Conservation (phyloP, 2,888 invertebrate species). For the Eupsilia transversa region DNA sequence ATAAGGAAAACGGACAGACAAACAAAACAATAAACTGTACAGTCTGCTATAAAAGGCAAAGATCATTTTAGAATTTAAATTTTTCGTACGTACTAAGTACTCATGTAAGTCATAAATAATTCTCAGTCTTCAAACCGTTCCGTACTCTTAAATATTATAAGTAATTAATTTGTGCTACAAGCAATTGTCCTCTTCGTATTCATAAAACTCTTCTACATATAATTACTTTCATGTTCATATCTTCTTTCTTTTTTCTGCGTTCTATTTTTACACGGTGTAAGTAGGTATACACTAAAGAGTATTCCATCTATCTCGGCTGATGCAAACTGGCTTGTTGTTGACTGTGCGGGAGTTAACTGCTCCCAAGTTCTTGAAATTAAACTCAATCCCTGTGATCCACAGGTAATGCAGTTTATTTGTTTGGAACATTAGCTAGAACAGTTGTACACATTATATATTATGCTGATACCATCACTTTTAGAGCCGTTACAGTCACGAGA, state of each 20-base stretch:
- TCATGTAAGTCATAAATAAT: not conserved
- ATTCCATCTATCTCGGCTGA: not conserved
- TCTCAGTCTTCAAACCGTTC: not conserved
- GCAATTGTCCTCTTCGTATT: not conserved
- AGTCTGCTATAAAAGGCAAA: conserved; percentile 6
- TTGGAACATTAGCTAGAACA: too few relatives aligned
- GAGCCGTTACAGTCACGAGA: too few relatives aligned
- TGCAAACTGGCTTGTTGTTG: not conserved
- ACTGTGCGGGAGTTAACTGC: too few relatives aligned
- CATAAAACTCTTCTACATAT: not conserved
- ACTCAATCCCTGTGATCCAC: too few relatives aligned
- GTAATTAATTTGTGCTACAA: not conserved
- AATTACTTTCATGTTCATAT: not conserved
- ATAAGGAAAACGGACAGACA: conserved; percentile 55
- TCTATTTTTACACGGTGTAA: not conserved
- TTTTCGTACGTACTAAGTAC: too few relatives aligned
- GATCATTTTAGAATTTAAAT: not conserved
- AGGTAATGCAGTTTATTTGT: too few relatives aligned
- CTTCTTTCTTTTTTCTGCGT: not conserved
- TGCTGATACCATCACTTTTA: too few relatives aligned
- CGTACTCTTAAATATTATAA: not conserved
- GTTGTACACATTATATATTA: too few relatives aligned
- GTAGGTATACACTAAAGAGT: not conserved
- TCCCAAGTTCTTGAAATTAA: too few relatives aligned
- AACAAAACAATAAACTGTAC: conserved; percentile 56